Evolutionary conservation across 2,888 invertebrate species (phyloP), one percentile per base, ranked within the genome.

Genomic region (Synergus japonicus): DNA sequence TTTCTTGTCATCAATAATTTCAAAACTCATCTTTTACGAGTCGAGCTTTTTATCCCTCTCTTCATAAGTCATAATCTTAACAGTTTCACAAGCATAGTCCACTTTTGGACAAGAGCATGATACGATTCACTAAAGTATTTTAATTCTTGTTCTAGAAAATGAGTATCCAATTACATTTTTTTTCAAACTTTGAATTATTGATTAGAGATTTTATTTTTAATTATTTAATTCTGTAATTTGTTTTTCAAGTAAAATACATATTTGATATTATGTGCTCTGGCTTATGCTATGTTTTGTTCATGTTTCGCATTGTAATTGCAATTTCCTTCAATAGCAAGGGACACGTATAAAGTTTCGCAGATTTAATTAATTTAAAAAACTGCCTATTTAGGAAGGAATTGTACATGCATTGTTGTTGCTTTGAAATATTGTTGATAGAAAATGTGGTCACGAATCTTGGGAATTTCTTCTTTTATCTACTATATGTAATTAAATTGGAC

Each of bases 221-320:
- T 66, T 66, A 44, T 67, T 66, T 44, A 44, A 12, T 22, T 22
- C 22, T 67, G 41, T 41, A 43, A 44, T 67, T 67, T 46, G 4
- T 67, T 46, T 67, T 15, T 29, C 1, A 77, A 64, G 60, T 76
- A 81, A 78, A 37, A 76, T 76, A 69, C 44, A 64, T 84, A 80
- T 77, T 76, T 86, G 84, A 86, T 83, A 84, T 82, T 83, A 83
- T 87, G 85, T 86, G 82, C 80, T 85, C 85, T 88, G 86, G 87
- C 87, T 88, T 89, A 83, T 87, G 87, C 87, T 88, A 84, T 87
- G 86, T 86, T 84, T 78, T 82, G 83, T 84, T 85, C 83, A 80
- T 85, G 84, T 85, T 82, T 66, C 83, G 84, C 84, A 86, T 85
- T 85, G 77, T 83, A 85, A 84, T 83, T 83, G 82, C 79, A 81